These are phyloP conservation scores for Poecilobothrus nobilitatus DNA, from an alignment of 2,888 invertebrate genomes.

Conservation along the genomic window DNA sequence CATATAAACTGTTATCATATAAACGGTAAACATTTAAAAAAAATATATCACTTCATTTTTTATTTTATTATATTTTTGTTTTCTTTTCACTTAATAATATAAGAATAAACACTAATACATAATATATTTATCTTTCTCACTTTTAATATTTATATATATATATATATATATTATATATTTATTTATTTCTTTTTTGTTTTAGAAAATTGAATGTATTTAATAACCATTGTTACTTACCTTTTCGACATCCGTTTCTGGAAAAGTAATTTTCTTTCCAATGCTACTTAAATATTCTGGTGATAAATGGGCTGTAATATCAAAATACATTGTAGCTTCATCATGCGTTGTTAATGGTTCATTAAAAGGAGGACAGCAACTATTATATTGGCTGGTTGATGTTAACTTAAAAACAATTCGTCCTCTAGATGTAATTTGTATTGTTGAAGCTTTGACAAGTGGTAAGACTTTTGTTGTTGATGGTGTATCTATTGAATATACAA, in stretches of 20 bases:
- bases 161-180: neutral
- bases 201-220: neutral
- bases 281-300: slow-evolving; percentile 48
- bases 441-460: slow-evolving; percentile 49
- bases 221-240: slow-evolving; percentile 42
- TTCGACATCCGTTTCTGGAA: slow-evolving; percentile 51
- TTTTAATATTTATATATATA: too few species aligned
- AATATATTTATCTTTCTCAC: neutral
- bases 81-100: too few species aligned
- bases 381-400: slow-evolving; percentile 20
- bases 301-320: slow-evolving; percentile 44
- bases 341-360: slow-evolving; percentile 17
- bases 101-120: neutral
- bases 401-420: slow-evolving; percentile 44
- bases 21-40: too few species aligned
- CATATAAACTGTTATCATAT: too few species aligned
- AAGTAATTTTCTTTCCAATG: slow-evolving; percentile 41
- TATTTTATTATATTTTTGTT: too few species aligned
- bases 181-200: neutral
- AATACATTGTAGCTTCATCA: slow-evolving; percentile 17
- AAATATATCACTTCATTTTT: too few species aligned
- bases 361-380: slow-evolving; percentile 13
- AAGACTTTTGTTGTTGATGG: slow-evolving; percentile 39
- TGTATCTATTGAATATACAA: slow-evolving; percentile 20
- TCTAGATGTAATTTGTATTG: slow-evolving; percentile 48